Conservation (phyloP, 2,113 vertebrate species). For the Macrotis lagotis region DNA sequence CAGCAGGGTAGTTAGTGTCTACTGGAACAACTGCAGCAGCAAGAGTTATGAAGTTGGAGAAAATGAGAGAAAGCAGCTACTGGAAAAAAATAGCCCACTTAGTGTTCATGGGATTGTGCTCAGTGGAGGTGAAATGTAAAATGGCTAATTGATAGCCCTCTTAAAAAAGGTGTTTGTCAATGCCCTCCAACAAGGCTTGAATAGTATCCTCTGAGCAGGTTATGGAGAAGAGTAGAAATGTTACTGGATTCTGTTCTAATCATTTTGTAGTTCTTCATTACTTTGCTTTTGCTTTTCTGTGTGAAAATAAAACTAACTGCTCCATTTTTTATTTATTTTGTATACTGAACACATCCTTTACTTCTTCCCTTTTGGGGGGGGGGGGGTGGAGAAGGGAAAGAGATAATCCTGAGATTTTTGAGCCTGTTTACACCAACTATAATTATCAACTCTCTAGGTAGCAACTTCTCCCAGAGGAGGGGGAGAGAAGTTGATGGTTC, state of each 20-base stretch:
- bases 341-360: not conserved
- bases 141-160: not conserved
- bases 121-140: constrained; percentile 3
- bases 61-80: not conserved
- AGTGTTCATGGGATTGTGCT: not conserved
- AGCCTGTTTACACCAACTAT: not conserved
- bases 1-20: not conserved
- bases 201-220: not conserved
- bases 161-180: not conserved
- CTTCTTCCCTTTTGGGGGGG: not conserved
- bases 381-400: not conserved
- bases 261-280: not conserved
- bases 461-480: not conserved
- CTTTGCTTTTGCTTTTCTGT: not conserved
- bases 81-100: not conserved
- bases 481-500: not conserved
- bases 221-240: not conserved
- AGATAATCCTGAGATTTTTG: not conserved
- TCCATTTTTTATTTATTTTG: not conserved
- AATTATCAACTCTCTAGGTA: not conserved
- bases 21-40: not conserved
- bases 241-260: not conserved
- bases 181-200: not conserved
- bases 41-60: not conserved
- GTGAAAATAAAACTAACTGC: not conserved